Base-by-base conservation (phyloP, 92 coral and sea anemone species). In the Plumapathes pennacea region DNA sequence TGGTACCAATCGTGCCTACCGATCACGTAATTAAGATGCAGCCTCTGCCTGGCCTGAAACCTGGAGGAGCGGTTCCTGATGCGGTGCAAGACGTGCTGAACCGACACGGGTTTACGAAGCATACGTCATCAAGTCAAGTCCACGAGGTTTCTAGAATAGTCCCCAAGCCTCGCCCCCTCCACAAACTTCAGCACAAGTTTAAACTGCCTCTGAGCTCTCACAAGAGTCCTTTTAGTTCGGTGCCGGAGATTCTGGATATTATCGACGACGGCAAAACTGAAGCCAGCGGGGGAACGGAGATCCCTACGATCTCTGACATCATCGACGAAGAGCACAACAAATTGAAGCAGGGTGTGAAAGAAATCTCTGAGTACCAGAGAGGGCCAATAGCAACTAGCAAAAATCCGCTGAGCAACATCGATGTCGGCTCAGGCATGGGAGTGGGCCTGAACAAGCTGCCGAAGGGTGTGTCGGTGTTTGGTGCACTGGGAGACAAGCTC, bases 311-410 rank as follows among this genome's bases (percentile, higher is more conserved):
- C 21, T 94, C 84, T 69, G 99, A 94, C 55, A 69, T 94, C 57
- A 94, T 94, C 45, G 99, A 94, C 67, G 96, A 94, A 65, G 89
- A 86, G 24, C 90, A 78, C 24, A 87, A 89, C 36, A 54, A 47
- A 7, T 71, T 64, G 2, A 72, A 57, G 38, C 65, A 69, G 26
- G 66, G 62, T 29, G 49, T 46, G 11, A 53, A 74, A 28, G 70
- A 83, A 37, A 56, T 59, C 63, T 42, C 83, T 25, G 55, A 63
- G 20, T 65, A 61, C 32, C 71, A 75, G 42, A 60, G 67, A 63
- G 89, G 86, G 99, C 79, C 97, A 94, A 94, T 86, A 94, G 97
- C 99, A 94, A 89, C 99, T 94, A 94, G 99, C 99, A 94, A 94
- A 81, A n/a, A n/a, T n/a, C 80, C 73, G 28, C 91, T 84, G 74